Percentiles rank a stretch among this genome's conserved stretches.
Evolutionary conservation across 2,888 invertebrate species (phyloP).

Genomic region (Hypercompe scribonia): DNA sequence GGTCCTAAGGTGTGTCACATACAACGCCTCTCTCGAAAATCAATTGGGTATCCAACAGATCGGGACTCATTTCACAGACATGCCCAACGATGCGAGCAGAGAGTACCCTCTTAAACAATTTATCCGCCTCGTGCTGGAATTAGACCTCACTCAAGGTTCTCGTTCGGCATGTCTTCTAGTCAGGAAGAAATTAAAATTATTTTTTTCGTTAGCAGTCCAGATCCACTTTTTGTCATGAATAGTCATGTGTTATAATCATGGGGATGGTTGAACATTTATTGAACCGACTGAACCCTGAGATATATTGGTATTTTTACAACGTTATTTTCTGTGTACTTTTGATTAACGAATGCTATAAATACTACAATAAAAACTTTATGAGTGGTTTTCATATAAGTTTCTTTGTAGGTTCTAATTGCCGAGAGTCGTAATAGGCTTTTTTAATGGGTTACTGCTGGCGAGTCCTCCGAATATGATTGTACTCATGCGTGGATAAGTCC

Average conservation of each 20-base stretch:
- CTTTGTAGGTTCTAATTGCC: background rate
- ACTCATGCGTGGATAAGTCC: background rate
- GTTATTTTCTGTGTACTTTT: background rate
- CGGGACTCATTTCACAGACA: too few relatives aligned
- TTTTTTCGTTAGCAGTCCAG: too few relatives aligned
- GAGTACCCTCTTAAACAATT: too few relatives aligned
- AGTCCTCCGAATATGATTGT: background rate
- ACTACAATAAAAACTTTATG: background rate
- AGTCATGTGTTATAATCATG: background rate
- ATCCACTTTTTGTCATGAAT: too few relatives aligned
- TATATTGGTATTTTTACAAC: background rate
- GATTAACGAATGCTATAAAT: background rate
- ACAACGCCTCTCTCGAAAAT: too few relatives aligned
- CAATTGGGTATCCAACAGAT: too few relatives aligned
- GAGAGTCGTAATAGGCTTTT: background rate
- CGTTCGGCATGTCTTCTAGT: too few relatives aligned
- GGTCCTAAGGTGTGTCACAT: too few relatives aligned
- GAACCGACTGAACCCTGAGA: background rate
- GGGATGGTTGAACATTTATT: background rate
- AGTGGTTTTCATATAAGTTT: background rate
- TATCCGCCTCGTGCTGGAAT: too few relatives aligned
- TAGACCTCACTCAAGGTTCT: too few relatives aligned
- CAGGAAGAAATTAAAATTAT: too few relatives aligned
- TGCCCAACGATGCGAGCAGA: too few relatives aligned
- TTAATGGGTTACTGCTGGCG: background rate